These are phyloP conservation scores for Anguilla pacifica DNA, from an alignment of 2,797 vertebrate genomes.

Conservation along the genomic window DNA sequence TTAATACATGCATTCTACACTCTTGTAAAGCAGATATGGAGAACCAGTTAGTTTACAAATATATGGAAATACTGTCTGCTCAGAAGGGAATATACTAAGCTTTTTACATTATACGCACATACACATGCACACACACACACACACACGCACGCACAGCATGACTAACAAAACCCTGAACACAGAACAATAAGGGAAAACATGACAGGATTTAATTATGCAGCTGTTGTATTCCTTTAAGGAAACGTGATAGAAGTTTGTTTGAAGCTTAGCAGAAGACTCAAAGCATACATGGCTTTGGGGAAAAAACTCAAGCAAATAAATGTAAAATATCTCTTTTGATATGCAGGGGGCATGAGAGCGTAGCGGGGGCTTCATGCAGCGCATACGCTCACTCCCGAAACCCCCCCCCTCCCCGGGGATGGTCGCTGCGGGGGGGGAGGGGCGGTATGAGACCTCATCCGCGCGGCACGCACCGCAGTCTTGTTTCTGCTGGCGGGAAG, in stretches of 20 bases:
- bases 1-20: neutral
- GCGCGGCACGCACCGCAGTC: neutral
- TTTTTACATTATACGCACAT: too few species aligned
- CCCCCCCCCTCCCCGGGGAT: neutral
- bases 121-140: neutral
- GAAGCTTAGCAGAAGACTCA: conserved; percentile 14
- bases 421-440: neutral
- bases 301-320: neutral
- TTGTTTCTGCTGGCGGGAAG: neutral
- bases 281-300: neutral
- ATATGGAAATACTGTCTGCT: neutral
- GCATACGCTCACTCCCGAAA: neutral
- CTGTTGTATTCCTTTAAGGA: conserved; percentile 7
- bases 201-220: conserved; percentile 30
- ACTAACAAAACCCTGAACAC: neutral
- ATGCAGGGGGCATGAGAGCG: conserved; percentile 20
- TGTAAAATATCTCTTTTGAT: conserved; percentile 20
- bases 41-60: neutral
- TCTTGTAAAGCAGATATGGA: neutral
- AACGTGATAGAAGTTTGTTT: neutral
- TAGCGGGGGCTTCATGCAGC: neutral
- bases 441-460: neutral
- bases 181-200: neutral
- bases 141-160: neutral
- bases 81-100: neutral